Percentiles rank a stretch among this genome's conserved stretches.
phyloP scores from a whole-genome alignment of 2,888 invertebrate species.

The Hanleya hanleyi region DNA sequence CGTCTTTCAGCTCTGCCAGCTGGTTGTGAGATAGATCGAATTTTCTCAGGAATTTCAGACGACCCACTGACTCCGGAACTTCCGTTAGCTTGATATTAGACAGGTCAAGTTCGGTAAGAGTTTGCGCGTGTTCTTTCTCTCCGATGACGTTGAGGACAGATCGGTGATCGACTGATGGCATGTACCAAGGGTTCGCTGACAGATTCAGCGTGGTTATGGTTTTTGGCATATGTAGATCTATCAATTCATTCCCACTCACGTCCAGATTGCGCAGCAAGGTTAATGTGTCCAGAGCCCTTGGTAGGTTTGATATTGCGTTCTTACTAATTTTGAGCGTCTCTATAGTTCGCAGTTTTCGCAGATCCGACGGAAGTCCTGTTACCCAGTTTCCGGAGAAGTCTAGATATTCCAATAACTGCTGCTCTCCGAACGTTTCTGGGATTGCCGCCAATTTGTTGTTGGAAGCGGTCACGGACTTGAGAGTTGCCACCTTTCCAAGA shows the following conservation, averaged over 20 bases:
- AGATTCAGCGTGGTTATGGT: conserved; percentile 53
- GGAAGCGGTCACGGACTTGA: conserved; percentile 50
- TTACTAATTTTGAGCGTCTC: conserved; percentile 45
- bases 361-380: conserved; percentile 52
- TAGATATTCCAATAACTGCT: conserved; percentile 56
- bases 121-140: conserved; percentile 54
- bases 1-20: conserved; percentile 54
- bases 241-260: conserved; percentile 59
- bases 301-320: conserved; percentile 59
- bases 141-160: conserved; percentile 54
- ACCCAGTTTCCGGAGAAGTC: conserved; percentile 55
- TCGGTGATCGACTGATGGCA: conserved; percentile 50
- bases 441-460: conserved; percentile 62
- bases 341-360: conserved; percentile 52
- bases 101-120: conserved; percentile 55
- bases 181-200: conserved; percentile 58
- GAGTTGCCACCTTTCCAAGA: conserved; percentile 48
- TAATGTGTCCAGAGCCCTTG: conserved; percentile 59
- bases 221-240: conserved; percentile 58
- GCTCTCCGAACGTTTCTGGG: conserved; percentile 62
- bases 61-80: conserved; percentile 53
- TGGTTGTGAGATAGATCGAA: conserved; percentile 60
- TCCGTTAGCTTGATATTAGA: conserved; percentile 59
- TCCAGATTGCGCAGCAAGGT: conserved; percentile 58
- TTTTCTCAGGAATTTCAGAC: conserved; percentile 53